phyloP scores from a whole-genome alignment of 2,888 invertebrate genomes.

The Pyrochroa serraticornis region DNA sequence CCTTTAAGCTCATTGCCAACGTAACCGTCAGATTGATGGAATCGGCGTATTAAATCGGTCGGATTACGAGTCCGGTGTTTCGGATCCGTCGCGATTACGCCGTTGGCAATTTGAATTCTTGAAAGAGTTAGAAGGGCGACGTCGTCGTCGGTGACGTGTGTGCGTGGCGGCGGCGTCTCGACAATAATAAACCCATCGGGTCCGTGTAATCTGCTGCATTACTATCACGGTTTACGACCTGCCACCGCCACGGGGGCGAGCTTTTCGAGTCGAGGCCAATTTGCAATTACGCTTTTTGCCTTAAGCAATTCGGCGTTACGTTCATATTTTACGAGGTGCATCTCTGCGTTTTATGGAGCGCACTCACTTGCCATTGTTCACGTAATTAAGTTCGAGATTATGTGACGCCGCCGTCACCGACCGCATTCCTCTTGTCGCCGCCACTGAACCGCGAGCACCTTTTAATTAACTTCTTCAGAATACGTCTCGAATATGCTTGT shows the following conservation, averaged over 20 bases:
- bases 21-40: no score
- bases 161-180: conserved; percentile 26
- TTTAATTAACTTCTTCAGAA: neutral
- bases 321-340: conserved; percentile 53
- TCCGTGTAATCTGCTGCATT: conserved; percentile 45
- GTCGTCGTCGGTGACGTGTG: conserved; percentile 3
- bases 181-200: conserved; percentile 47
- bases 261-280: conserved; percentile 41
- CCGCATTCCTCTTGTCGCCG: conserved; percentile 31
- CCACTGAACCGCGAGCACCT: conserved; percentile 11
- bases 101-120: no score
- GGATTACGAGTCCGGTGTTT: no score
- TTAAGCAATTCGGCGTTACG: conserved; percentile 45
- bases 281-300: conserved; percentile 53
- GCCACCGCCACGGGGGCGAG: conserved; percentile 37
- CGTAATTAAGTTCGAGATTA: conserved; percentile 48
- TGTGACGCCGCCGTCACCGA: conserved; percentile 28
- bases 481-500: neutral
- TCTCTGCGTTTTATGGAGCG: conserved; percentile 50
- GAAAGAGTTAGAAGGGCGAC: no score
- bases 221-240: conserved; percentile 47
- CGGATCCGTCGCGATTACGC: no score
- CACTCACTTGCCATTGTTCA: conserved; percentile 46
- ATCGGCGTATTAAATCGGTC: no score
- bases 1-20: no score